These are phyloP conservation scores for Tichodroma muraria DNA, from an alignment of 2,113 vertebrate species.

Conservation along the genomic window DNA sequence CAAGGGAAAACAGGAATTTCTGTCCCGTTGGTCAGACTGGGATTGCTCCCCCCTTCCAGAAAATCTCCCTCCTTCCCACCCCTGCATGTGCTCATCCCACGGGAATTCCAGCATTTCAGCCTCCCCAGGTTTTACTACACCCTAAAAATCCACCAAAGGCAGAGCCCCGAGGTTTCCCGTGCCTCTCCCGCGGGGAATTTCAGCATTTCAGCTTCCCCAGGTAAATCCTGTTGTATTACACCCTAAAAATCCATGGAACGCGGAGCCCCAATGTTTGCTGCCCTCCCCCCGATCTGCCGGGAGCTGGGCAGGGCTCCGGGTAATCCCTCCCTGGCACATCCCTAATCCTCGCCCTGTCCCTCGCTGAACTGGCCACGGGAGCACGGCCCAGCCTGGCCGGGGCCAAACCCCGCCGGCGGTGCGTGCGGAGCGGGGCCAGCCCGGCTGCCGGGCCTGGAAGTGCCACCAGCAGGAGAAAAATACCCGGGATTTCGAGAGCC, in stretches of 20 bases:
- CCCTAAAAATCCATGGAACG: accelerated
- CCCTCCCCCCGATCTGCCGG: not conserved
- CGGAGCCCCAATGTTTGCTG: not conserved
- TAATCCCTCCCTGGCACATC: not conserved
- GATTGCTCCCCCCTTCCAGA: not conserved
- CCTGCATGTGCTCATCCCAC: accelerated
- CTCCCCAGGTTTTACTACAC: not conserved
- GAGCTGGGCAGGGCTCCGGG: not conserved
- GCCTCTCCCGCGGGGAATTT: not conserved
- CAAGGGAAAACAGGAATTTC: not conserved
- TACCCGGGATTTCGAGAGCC: accelerated
- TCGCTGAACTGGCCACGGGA: not conserved
- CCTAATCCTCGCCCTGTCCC: slow-evolving; percentile 2
- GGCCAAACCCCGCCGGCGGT: not conserved
- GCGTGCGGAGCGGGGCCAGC: accelerated
- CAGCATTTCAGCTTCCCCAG: not conserved
- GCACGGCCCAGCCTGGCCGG: not conserved
- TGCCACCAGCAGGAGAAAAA: not conserved
- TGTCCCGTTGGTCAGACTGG: not conserved
- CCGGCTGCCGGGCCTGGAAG: not conserved
- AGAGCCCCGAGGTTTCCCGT: not conserved
- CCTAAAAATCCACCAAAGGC: no score
- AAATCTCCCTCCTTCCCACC: not conserved
- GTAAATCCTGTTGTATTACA: not conserved
- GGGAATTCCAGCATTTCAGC: not conserved